A percentile compares a stretch with the other conserved stretches of the same genome.
Evolutionary conservation across 1,140 invertebrate genomes (phyloP).

Genomic region (Branchinecta lynchi): DNA sequence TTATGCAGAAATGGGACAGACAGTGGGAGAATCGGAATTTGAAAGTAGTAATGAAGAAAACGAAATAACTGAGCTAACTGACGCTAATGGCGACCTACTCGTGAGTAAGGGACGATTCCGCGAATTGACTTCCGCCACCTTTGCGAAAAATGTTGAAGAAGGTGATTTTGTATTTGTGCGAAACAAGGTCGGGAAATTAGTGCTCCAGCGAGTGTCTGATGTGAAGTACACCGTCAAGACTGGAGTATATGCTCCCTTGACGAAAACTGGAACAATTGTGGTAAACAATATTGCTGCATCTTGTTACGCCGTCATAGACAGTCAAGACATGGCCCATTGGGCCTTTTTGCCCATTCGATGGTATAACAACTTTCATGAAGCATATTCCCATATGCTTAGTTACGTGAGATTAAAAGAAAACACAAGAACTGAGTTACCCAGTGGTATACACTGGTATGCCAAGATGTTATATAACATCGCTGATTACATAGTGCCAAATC

Average conservation of each 20-base stretch:
- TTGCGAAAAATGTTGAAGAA: conserved; percentile 31
- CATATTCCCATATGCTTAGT: conserved; percentile 23
- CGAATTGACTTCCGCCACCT: conserved; percentile 22
- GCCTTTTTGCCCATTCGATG: conserved; percentile 61
- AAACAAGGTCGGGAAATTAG: conserved; percentile 37
- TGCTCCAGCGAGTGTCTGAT: conserved; percentile 36
- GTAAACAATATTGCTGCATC: conserved; percentile 81
- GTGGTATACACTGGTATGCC: conserved; percentile 75
- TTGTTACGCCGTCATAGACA: conserved; percentile 80
- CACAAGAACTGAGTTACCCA: conserved; percentile 20
- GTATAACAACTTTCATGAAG: conserved; percentile 31
- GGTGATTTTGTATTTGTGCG: conserved; percentile 30
- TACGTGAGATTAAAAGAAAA: conserved; percentile 19
- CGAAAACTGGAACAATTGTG: conserved; percentile 64
- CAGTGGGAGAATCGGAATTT: conserved; percentile 3
- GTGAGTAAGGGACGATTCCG: conserved; percentile 13
- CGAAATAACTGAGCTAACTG: conserved; percentile 3
- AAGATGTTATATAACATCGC: conserved; percentile 54
- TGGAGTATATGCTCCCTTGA: conserved; percentile 82
- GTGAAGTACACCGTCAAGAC: conserved; percentile 39
- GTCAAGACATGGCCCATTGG: conserved; percentile 65
- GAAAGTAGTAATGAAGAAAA: conserved; percentile 12
- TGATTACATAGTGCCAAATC: conserved; percentile 44
- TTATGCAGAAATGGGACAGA: conserved; percentile 11
- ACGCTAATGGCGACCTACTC: conserved; percentile 15